phyloP scores from a whole-genome alignment of 2,888 invertebrate genomes.

The Cerastis leucographa region DNA sequence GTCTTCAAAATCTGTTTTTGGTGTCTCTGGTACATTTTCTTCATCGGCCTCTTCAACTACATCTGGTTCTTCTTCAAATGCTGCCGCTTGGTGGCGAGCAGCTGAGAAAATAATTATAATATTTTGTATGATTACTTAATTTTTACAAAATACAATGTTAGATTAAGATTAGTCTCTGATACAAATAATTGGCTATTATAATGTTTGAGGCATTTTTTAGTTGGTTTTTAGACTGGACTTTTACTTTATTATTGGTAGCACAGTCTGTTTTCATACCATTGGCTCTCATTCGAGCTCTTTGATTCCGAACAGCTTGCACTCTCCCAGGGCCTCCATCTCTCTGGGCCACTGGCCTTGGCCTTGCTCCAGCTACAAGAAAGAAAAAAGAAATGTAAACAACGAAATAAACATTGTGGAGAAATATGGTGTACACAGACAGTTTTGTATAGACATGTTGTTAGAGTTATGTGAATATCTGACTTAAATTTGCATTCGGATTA shows the following conservation, averaged over 20 bases:
- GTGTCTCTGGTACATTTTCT: slow-evolving; percentile 75
- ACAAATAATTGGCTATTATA: not conserved
- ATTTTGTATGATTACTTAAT: not conserved
- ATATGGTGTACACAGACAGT: not conserved
- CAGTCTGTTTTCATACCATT: slow-evolving; percentile 82
- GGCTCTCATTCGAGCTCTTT: slow-evolving; percentile 92
- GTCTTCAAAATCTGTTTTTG: slow-evolving; percentile 90
- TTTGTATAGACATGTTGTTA: not conserved
- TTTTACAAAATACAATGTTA: not conserved
- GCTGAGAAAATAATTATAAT: slow-evolving; percentile 69
- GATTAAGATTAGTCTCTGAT: not conserved
- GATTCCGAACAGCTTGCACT: slow-evolving; percentile 94
- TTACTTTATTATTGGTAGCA: not conserved
- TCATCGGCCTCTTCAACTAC: slow-evolving; percentile 89
- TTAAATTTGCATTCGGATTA: not conserved
- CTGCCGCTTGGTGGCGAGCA: slow-evolving; percentile 85
- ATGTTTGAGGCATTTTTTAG: not conserved
- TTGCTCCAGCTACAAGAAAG: slow-evolving; percentile 75
- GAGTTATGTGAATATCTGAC: not conserved
- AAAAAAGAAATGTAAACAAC: not conserved
- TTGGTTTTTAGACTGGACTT: not conserved
- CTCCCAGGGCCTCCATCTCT: slow-evolving; percentile 92
- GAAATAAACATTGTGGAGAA: not conserved
- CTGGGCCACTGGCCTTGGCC: slow-evolving; percentile 82
- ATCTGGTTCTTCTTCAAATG: slow-evolving; percentile 88